Base-by-base conservation (phyloP, 92 coral and sea anemone species). In the Epizoanthus stellaris region DNA sequence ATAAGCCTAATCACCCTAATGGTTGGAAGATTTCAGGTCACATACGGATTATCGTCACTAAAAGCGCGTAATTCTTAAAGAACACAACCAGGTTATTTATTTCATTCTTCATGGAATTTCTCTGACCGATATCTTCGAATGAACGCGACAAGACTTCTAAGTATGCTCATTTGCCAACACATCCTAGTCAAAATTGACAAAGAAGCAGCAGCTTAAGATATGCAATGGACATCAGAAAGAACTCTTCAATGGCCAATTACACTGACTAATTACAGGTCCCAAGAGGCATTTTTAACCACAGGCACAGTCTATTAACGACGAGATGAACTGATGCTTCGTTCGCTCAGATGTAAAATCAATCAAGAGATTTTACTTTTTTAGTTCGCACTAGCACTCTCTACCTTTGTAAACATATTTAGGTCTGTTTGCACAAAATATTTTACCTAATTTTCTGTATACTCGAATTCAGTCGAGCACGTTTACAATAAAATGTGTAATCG, bases 1-100 rank as follows among this genome's bases (percentile, higher is more conserved):
- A 94, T 94, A 91, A 72, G 87, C 91, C 80, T 91, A 89, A 94
- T 94, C 89, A 72, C 85, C 91, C 80, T 91, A 89, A 94, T 91
- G 90, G 91, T 61, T 85, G 45, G 60, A 25, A 79, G 83, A 63
- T 64, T 77, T 79, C 36, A 58, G 67, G 83, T 79, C 71, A 79
- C 83, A 79, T 34, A 12, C 23, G 52, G 66, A 66, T 53, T 62
- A 79, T 40, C 65, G 71, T 63, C 49, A 15, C 3, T 23, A 43
- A 42, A 49, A 63, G 63, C 14, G 81, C 67, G 23, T 36, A 43
- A 62, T 21, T 79, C 60, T 63, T 67, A 6, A 53, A 61, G 20
- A 79, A 63, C 69, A 25, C 43, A 62, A 19, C 43, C 59, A 15
- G 59, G 61, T 62, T 79, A 79, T 79, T 79, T 79, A 79, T 79